Evolutionary conservation across 2,113 vertebrate genomes (phyloP).

Genomic region (Percopsis transmontana): DNA sequence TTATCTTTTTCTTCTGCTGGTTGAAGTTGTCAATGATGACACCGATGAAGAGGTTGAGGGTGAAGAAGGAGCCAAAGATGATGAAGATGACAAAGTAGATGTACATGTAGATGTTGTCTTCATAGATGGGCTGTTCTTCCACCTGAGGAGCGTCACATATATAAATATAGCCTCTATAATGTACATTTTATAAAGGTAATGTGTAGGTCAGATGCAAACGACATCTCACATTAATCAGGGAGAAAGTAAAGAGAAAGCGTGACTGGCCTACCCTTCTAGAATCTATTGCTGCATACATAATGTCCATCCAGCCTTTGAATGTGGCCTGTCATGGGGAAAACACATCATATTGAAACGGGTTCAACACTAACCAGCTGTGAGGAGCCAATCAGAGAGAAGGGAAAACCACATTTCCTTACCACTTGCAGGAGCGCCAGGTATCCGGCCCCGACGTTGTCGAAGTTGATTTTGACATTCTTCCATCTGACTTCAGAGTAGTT

Average conservation of each 20-base stretch:
- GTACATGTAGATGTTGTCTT: slow-evolving; percentile 99
- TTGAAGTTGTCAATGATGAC: slow-evolving; percentile 99
- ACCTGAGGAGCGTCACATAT: slow-evolving; percentile 66
- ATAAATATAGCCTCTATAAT: neutral
- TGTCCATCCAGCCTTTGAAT: slow-evolving; percentile 99
- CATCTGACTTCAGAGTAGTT: slow-evolving; percentile 88
- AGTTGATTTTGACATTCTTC: slow-evolving; percentile 99
- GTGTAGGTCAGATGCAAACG: neutral
- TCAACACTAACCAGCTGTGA: neutral
- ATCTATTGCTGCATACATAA: slow-evolving; percentile 98
- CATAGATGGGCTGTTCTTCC: slow-evolving; percentile 89
- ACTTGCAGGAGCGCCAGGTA: slow-evolving; percentile 97
- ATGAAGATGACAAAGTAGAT: slow-evolving; percentile 99
- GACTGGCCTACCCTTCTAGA: slow-evolving; percentile 85
- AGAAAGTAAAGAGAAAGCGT: neutral
- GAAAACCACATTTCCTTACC: slow-evolving; percentile 72
- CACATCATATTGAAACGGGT: slow-evolving; percentile 1
- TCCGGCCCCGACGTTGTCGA: slow-evolving; percentile 96
- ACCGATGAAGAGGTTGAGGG: slow-evolving; percentile 97
- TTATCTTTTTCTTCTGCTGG: slow-evolving; percentile 99
- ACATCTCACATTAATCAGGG: neutral
- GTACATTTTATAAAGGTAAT: neutral
- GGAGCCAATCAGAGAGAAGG: neutral
- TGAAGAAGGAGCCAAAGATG: slow-evolving; percentile 99
- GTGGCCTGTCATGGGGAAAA: slow-evolving; percentile 83